Evolutionary conservation across 2,797 vertebrate species (phyloP).

Genomic region (Acanthurus tractus): DNA sequence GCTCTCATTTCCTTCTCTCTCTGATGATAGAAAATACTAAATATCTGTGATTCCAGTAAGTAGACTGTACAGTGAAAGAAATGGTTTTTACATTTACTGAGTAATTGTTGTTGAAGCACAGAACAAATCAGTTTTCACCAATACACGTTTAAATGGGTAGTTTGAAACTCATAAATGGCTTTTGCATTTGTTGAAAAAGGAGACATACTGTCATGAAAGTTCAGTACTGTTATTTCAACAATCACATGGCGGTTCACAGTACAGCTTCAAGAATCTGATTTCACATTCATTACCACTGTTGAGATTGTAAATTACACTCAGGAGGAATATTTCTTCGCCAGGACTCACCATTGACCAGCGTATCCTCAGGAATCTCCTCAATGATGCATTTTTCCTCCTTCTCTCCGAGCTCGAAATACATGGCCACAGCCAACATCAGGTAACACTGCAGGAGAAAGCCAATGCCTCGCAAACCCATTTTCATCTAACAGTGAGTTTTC

Average conservation of each 20-base stretch:
- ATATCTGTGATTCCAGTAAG: not conserved
- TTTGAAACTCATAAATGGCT: not conserved
- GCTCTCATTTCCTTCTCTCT: not conserved
- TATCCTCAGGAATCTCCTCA: slow-evolving; percentile 91
- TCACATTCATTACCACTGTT: slow-evolving; percentile 8
- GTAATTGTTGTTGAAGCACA: too few relatives aligned
- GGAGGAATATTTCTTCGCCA: slow-evolving; percentile 31
- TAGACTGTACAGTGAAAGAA: not conserved
- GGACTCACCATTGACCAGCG: slow-evolving; percentile 89
- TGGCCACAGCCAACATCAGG: slow-evolving; percentile 82
- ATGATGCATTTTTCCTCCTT: slow-evolving; percentile 93
- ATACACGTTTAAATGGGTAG: not conserved
- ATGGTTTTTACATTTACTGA: not conserved
- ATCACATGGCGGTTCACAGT: slow-evolving; percentile 15
- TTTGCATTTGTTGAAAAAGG: slow-evolving; percentile 25
- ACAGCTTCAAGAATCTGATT: slow-evolving; percentile 5
- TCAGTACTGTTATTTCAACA: not conserved
- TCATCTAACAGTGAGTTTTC: slow-evolving; percentile 44
- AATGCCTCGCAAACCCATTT: slow-evolving; percentile 73
- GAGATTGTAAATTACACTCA: slow-evolving; percentile 16
- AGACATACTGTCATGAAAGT: not conserved
- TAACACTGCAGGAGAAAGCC: slow-evolving; percentile 80
- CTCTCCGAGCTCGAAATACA: slow-evolving; percentile 91
- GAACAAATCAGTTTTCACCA: too few relatives aligned
- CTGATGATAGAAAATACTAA: not conserved